phyloP scores from a whole-genome alignment of 2,113 vertebrate genomes.

The Caretta caretta region DNA sequence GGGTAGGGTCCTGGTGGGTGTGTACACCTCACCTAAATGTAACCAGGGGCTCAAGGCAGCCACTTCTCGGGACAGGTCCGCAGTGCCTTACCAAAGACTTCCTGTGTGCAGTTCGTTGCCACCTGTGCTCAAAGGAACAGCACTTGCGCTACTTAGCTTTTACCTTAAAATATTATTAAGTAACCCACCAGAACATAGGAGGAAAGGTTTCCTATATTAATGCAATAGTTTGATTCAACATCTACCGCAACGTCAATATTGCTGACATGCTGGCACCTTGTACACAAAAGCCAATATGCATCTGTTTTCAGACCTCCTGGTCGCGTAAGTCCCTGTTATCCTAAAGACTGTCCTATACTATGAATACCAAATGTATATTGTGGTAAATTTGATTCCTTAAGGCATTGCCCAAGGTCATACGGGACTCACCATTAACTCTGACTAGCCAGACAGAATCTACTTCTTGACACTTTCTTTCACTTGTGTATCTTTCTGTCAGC shows the following conservation, averaged over 20 bases:
- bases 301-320: neutral
- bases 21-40: neutral
- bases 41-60: neutral
- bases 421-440: neutral
- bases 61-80: neutral
- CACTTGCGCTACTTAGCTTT: neutral
- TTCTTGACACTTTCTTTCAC: neutral
- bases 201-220: neutral
- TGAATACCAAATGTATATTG: conserved; percentile 17
- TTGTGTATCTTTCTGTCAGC: conserved; percentile 49
- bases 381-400: neutral
- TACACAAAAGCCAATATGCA: neutral
- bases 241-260: neutral
- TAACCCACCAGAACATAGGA: neutral
- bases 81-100: neutral
- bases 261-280: neutral
- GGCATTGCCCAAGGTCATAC: conserved; percentile 27
- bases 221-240: neutral
- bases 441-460: conserved; percentile 44
- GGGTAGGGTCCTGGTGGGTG: neutral
- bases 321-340: neutral
- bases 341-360: conserved; percentile 31
- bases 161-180: neutral
- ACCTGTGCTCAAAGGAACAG: neutral
- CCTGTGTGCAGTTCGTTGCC: neutral